These are phyloP conservation scores for Bombus soroeensis DNA, from an alignment of 1,140 invertebrate species.

Conservation along the genomic window DNA sequence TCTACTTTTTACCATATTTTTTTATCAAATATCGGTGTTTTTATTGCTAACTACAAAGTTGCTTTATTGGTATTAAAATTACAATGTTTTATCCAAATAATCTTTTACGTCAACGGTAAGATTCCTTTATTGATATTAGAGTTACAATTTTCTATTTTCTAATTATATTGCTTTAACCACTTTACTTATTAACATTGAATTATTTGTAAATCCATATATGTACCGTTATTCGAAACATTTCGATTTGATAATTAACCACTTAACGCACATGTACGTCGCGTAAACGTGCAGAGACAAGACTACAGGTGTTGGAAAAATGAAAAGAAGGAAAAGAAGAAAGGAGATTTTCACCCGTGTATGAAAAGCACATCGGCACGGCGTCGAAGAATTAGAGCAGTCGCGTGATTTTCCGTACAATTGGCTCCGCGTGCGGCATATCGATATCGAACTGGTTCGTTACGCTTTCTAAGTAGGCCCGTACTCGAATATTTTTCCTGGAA, in stretches of 20 bases:
- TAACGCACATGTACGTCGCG: no score
- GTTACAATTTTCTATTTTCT: no score
- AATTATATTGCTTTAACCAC: no score
- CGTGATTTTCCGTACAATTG: constrained; percentile 54
- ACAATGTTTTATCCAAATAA: neutral
- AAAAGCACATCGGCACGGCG: constrained; percentile 17
- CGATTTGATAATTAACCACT: no score
- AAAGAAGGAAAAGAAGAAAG: neutral
- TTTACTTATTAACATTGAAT: no score
- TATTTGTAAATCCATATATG: no score
- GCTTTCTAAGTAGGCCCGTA: constrained; percentile 32
- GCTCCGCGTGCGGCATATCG: constrained; percentile 16
- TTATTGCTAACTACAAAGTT: neutral
- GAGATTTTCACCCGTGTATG: neutral
- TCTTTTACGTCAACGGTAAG: no score
- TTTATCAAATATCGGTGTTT: no score
- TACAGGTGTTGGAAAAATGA: no score
- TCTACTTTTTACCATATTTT: neutral
- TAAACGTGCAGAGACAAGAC: neutral
- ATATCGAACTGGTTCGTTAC: constrained; percentile 25
- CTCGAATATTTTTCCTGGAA: constrained; percentile 27
- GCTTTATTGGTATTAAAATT: neutral
- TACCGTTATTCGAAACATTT: no score
- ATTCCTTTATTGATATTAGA: no score
- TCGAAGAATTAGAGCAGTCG: constrained; percentile 39